phyloP scores from a whole-genome alignment of 2,797 vertebrate genomes.

The Macrochelys suwanniensis region DNA sequence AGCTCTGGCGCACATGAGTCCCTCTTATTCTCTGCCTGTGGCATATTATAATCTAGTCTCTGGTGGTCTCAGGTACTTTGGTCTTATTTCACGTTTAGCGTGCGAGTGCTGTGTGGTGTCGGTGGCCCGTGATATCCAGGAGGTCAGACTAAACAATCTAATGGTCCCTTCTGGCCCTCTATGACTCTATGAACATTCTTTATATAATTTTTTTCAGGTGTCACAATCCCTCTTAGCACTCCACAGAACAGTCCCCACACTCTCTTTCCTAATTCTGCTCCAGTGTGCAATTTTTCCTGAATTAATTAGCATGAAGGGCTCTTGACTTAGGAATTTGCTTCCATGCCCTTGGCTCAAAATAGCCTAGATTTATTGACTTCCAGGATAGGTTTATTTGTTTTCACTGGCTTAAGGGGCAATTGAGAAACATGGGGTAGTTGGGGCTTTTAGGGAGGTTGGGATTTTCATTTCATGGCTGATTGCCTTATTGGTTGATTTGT shows the following conservation, averaged over 20 bases:
- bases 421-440: background rate
- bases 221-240: conserved; percentile 31
- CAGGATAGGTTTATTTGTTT: conserved; percentile 19
- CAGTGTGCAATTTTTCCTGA: conserved; percentile 35
- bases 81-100: background rate
- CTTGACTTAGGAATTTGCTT: conserved; percentile 44
- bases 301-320: conserved; percentile 37
- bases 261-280: background rate
- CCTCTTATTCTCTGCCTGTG: background rate
- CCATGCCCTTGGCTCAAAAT: background rate
- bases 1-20: background rate
- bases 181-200: background rate
- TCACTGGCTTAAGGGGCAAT: background rate
- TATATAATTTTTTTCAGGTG: background rate
- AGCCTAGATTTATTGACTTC: background rate
- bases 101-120: background rate
- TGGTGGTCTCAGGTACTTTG: background rate
- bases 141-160: background rate
- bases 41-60: background rate
- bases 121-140: background rate
- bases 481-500: background rate
- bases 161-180: background rate
- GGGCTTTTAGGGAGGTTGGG: background rate
- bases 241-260: conserved; percentile 13
- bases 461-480: conserved; percentile 1